Conservation (phyloP, 2,888 invertebrate genomes). For the Cataglyphis altisquamis region DNA sequence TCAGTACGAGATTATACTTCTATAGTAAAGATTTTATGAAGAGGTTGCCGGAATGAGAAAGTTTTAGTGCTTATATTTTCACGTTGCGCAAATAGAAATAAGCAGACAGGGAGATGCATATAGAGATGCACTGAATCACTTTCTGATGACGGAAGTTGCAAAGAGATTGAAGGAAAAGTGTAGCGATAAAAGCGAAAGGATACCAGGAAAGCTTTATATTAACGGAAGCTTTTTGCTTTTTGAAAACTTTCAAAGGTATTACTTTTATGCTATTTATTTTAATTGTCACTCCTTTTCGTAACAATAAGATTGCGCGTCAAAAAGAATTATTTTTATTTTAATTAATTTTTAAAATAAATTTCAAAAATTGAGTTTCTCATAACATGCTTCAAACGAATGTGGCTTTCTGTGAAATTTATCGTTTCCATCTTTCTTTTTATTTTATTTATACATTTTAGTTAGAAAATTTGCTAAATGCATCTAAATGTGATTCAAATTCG, state of each 20-base stretch:
- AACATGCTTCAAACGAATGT: background rate
- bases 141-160: conserved; percentile 28
- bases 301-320: conserved; percentile 12
- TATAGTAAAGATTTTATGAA: conserved; percentile 45
- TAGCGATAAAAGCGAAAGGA: conserved; percentile 33
- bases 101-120: conserved; percentile 35
- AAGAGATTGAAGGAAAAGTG: conserved; percentile 15
- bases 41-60: conserved; percentile 39
- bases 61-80: conserved; percentile 48
- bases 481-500: background rate
- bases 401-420: background rate
- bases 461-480: background rate
- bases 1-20: conserved; percentile 39
- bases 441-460: background rate
- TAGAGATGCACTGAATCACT: conserved; percentile 42
- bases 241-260: background rate
- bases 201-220: conserved; percentile 3
- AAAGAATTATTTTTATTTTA: background rate
- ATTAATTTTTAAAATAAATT: conserved; percentile 1
- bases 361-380: background rate
- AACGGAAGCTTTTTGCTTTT: conserved; percentile 10
- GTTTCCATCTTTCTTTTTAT: background rate
- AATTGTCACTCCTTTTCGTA: background rate
- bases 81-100: conserved; percentile 37
- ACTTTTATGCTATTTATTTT: background rate